Conservation (phyloP, 2,888 invertebrate genomes). For the Pandemis heparana region DNA sequence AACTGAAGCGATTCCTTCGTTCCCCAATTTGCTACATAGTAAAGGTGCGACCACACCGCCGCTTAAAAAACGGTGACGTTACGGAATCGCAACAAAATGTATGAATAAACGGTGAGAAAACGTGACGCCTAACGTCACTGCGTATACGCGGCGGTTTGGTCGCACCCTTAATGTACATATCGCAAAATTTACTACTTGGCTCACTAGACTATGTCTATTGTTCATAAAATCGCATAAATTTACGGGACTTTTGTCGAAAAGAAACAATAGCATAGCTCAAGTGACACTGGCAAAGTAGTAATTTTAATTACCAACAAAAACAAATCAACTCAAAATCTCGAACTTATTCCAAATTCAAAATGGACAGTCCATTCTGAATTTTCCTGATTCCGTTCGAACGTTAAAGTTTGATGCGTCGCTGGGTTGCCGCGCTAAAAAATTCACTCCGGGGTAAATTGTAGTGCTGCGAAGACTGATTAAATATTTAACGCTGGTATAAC, state of each 20-base stretch:
- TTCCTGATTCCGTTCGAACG: conserved; percentile 26
- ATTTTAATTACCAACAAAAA: background rate
- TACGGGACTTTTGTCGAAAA: background rate
- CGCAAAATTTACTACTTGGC: too few species aligned
- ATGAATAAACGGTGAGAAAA: too few species aligned
- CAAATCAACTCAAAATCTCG: conserved; percentile 17
- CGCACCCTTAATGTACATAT: too few species aligned
- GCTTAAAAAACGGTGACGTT: too few species aligned
- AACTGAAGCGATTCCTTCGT: too few species aligned
- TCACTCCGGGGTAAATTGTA: conserved; percentile 53
- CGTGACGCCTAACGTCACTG: too few species aligned
- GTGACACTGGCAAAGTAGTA: background rate
- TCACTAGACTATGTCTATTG: too few species aligned
- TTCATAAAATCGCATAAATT: too few species aligned
- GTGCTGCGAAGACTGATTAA: conserved; percentile 51
- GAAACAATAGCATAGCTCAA: background rate
- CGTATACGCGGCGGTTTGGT: too few species aligned
- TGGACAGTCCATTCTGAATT: conserved; percentile 44
- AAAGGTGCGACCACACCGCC: too few species aligned
- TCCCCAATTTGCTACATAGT: too few species aligned
- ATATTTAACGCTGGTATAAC: conserved; percentile 52
- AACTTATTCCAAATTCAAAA: conserved; percentile 43
- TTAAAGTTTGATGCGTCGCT: conserved; percentile 51
- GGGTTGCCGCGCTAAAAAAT: conserved; percentile 61
- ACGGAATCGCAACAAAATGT: too few species aligned